Evolutionary conservation across 2,797 vertebrate genomes (phyloP).

Genomic region (Salmo trutta): DNA sequence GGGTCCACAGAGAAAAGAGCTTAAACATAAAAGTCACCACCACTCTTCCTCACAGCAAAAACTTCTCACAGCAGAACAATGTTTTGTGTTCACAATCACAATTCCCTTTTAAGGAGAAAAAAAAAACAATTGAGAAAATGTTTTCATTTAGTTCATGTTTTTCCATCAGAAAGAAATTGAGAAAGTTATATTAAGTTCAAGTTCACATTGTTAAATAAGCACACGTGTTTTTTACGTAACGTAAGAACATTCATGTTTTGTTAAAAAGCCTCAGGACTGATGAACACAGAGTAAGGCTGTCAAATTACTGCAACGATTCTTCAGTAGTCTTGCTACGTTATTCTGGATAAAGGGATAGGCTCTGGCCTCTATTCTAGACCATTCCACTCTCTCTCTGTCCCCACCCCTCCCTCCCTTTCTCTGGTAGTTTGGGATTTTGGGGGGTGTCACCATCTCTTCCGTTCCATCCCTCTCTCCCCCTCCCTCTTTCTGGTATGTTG

Average conservation of each 20-base stretch:
- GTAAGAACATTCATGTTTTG: constrained; percentile 39
- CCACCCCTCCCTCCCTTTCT: not conserved
- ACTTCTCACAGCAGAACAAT: not conserved
- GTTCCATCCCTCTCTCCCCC: not conserved
- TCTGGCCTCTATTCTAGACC: not conserved
- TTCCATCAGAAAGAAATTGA: constrained; percentile 18
- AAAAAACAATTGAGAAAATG: not conserved
- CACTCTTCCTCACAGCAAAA: not conserved
- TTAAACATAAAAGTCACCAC: not conserved
- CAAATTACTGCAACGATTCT: constrained; percentile 25
- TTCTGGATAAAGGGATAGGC: constrained; percentile 44
- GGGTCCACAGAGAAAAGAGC: too few species aligned
- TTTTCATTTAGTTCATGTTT: not conserved
- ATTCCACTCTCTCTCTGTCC: not conserved
- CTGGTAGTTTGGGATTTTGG: not conserved
- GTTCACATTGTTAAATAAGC: not conserved
- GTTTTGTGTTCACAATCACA: not conserved
- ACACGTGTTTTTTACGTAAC: not conserved
- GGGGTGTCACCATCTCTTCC: not conserved
- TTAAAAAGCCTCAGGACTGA: constrained; percentile 22
- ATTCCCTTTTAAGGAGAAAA: constrained; percentile 8
- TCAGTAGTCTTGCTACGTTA: constrained; percentile 26
- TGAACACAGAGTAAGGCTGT: constrained; percentile 45
- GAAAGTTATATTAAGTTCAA: constrained; percentile 14
- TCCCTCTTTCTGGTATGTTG: constrained; percentile 2